These are phyloP conservation scores for Oligia latruncula DNA, from an alignment of 2,888 invertebrate species.

Conservation along the genomic window DNA sequence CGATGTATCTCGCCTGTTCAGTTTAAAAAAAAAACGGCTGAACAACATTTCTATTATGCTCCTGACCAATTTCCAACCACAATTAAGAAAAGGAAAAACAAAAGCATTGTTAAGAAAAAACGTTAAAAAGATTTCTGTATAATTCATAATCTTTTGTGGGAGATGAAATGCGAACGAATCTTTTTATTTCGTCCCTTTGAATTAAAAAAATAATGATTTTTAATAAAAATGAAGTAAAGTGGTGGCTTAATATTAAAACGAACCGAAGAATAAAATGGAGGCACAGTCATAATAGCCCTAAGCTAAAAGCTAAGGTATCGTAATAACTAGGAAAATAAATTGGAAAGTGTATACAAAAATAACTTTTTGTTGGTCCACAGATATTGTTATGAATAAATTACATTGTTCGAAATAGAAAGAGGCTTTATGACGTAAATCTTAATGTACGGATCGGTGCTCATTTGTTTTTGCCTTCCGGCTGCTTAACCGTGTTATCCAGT, in stretches of 20 bases:
- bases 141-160: conserved; percentile 65
- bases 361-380: background rate
- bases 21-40: conserved; percentile 40
- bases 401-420: background rate
- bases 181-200: conserved; percentile 60
- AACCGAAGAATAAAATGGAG: conserved; percentile 29
- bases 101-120: conserved; percentile 57
- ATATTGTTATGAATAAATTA: background rate
- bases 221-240: conserved; percentile 62
- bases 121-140: conserved; percentile 51
- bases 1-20: background rate
- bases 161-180: conserved; percentile 52
- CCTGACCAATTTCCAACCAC: conserved; percentile 48
- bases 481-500: background rate
- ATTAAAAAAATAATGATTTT: conserved; percentile 68
- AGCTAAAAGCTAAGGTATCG: conserved; percentile 31
- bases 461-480: background rate
- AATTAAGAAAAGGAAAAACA: conserved; percentile 52
- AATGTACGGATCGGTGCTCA: background rate
- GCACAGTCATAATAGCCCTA: conserved; percentile 29
- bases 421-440: background rate
- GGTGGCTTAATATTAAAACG: conserved; percentile 59
- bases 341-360: conserved; percentile 8
- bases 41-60: conserved; percentile 36
- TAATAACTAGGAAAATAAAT: conserved; percentile 22